Base-by-base conservation (phyloP, 2,797 vertebrate genomes). In the Peromyscus melanophrys region DNA sequence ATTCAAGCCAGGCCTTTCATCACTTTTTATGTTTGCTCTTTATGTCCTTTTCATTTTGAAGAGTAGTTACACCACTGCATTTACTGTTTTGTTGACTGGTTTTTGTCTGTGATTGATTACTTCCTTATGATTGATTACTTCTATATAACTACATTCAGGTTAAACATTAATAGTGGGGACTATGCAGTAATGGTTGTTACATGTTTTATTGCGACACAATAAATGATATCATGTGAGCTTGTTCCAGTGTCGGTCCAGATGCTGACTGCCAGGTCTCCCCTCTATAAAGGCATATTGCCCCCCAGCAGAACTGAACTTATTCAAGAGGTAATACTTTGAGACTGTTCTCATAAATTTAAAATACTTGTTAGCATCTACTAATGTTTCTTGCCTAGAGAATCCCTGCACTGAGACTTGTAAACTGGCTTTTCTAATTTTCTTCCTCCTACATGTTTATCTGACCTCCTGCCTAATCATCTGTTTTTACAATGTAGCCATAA, bases 341-440 rank as follows among this genome's bases (percentile, higher is more conserved):
- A 75, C 37, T 95, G 2, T 80, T 88, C 40, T 46, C 34, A 84
- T 29, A 52, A 81, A 13, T 8, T 19, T 92, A 71, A 95, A 57
- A 63, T 59, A 87, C 12, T 69, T 52, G 29, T 75, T 88, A 73
- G 75, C 2, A 19, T 92, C 21, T 43, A 19, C 52, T 93, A 77
- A 88, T 89, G 61, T 46, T 55, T 9, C 29, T 93, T 96, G n/a
- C n/a, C 57, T 86, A 76, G 82, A 67, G 88, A 83, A 52, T 96
- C 43, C 12, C 37, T 96, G 57, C 16, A 4, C 29, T 80, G n/a
- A 34, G 43, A 27, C 12, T 63, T 93, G 11, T 71, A 94, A 77
- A 91, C n/a, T 34, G 0, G 27, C 73, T 89, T 96, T 92, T 87
- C 92, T 95, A 57, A 89, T 75, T 89, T 89, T 92, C 84, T 78